These are phyloP conservation scores for Arizona elegans DNA, from an alignment of 2,113 vertebrate species.

Conservation along the genomic window DNA sequence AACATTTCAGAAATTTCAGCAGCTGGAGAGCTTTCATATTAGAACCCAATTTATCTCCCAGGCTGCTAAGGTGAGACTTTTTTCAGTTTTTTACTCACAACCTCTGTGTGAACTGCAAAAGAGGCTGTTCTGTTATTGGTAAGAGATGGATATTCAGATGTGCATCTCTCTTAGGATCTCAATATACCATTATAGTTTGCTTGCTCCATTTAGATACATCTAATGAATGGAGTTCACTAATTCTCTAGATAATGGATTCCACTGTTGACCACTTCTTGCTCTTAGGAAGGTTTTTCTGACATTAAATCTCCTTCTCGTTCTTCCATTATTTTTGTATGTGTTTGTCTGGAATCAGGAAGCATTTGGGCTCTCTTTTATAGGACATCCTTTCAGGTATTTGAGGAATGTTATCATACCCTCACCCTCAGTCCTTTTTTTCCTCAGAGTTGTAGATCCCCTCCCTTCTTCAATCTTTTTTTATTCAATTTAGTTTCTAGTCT, in stretches of 20 bases:
- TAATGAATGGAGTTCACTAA: not conserved
- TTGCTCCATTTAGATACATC: not conserved
- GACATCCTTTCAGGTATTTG: not conserved
- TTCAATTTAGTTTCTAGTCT: not conserved
- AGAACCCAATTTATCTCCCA: not conserved
- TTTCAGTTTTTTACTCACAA: not conserved
- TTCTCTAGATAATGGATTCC: not conserved
- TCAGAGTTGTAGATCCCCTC: not conserved
- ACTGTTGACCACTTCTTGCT: not conserved
- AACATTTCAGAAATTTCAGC: not conserved
- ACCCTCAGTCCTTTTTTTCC: not conserved
- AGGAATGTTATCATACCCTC: not conserved
- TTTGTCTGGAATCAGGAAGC: not conserved
- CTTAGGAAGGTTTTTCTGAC: not conserved
- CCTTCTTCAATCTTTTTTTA: not conserved
- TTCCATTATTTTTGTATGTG: not conserved
- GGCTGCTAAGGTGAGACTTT: not conserved
- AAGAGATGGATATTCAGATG: not conserved
- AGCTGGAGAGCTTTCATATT: not conserved
- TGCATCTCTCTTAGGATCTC: not conserved
- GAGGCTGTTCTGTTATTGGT: not conserved
- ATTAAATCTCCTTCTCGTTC: not conserved
- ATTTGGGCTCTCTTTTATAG: not conserved
- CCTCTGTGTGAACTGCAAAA: not conserved
- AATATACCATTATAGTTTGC: not conserved